These are phyloP conservation scores for Urophycis tenuis DNA, from an alignment of 2,797 vertebrate genomes.

Conservation along the genomic window DNA sequence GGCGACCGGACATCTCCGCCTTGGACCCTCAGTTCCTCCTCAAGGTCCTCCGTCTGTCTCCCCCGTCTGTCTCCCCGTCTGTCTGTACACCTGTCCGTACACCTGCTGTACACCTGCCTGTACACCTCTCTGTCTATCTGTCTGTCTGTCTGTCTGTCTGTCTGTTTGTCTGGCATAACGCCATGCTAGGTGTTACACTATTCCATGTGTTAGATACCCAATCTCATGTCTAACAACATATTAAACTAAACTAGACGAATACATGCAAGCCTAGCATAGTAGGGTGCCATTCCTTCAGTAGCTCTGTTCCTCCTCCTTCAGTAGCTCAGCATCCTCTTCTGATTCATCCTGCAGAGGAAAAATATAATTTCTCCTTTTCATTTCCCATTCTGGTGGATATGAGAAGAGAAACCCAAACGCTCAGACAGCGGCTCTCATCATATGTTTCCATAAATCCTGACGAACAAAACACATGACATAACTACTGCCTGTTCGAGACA, in stretches of 20 bases:
- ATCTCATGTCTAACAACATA: neutral
- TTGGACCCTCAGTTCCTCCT: constrained; percentile 83
- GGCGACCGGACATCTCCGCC: constrained; percentile 62
- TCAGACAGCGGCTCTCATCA: neutral
- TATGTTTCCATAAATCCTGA: neutral
- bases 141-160: too few species aligned
- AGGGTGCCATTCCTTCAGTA: neutral
- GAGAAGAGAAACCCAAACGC: neutral
- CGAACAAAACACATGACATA: too few species aligned
- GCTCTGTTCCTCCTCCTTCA: neutral
- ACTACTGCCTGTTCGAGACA: too few species aligned
- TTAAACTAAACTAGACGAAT: neutral
- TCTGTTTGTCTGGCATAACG: too few species aligned
- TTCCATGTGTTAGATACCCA: neutral
- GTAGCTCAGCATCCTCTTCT: neutral
- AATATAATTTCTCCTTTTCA: neutral
- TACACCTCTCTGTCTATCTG: neutral
- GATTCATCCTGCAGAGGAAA: neutral
- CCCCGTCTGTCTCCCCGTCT: neutral
- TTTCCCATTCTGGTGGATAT: neutral
- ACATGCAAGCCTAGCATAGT: neutral
- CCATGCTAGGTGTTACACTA: neutral
- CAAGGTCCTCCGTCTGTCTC: constrained; percentile 70
- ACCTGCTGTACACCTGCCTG: neutral
- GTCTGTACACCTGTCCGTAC: neutral